Conservation (phyloP, 92 coral and sea anemone species). For the Umimayanthus chanpuru region DNA sequence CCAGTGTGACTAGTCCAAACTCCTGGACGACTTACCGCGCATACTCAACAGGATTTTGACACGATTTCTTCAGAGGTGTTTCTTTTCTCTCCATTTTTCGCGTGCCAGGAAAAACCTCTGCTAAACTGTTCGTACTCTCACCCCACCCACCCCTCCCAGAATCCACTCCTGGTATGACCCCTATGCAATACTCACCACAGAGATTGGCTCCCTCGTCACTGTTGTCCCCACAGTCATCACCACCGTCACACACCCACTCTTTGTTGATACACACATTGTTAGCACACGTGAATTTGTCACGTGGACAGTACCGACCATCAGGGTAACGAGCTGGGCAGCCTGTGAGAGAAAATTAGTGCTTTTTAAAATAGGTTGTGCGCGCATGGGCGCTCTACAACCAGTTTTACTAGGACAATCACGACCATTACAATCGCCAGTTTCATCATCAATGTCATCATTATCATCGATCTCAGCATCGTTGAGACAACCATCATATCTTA, state of each 20-base stretch:
- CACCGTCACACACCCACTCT: slow-evolving; percentile 83
- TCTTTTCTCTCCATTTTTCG: too few relatives aligned
- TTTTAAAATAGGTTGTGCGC: neutral
- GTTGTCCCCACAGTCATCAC: slow-evolving; percentile 85
- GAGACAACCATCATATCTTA: too few relatives aligned
- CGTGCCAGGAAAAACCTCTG: too few relatives aligned
- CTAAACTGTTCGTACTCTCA: too few relatives aligned
- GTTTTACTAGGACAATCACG: neutral
- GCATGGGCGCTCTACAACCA: neutral
- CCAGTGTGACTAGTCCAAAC: too few relatives aligned
- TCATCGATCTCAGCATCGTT: too few relatives aligned
- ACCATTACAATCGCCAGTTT: neutral
- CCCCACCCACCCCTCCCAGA: neutral
- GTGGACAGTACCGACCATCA: slow-evolving; percentile 61
- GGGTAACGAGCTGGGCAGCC: slow-evolving; percentile 68
- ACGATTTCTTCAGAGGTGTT: too few relatives aligned
- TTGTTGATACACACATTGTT: slow-evolving; percentile 76
- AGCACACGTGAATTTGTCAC: slow-evolving; percentile 59
- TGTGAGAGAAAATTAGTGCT: slow-evolving; percentile 11
- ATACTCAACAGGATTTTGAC: too few relatives aligned
- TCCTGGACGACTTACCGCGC: too few relatives aligned
- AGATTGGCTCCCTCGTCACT: slow-evolving; percentile 75
- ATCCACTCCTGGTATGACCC: neutral
- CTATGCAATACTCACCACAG: slow-evolving; percentile 9
- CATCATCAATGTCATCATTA: too few relatives aligned